phyloP scores from a whole-genome alignment of 2,888 invertebrate species.

The Drosophila dives region DNA sequence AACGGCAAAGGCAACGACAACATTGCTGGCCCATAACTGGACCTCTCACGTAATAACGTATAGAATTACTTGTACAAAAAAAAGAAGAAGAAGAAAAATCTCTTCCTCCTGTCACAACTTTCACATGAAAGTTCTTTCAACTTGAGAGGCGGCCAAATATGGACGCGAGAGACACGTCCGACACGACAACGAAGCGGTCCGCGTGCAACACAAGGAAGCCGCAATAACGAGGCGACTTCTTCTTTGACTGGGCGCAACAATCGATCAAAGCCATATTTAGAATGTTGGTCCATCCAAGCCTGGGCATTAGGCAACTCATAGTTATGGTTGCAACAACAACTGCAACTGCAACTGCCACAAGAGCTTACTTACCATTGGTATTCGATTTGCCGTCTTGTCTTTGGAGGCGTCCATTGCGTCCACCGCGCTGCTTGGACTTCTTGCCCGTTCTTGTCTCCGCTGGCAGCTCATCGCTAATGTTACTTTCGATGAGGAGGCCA shows the following conservation, averaged over 20 bases:
- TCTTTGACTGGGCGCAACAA: slow-evolving; percentile 52
- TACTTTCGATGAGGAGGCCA: slow-evolving; percentile 82
- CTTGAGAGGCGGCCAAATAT: slow-evolving; percentile 78
- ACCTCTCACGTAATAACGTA: slow-evolving; percentile 80
- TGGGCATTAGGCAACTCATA: slow-evolving; percentile 33
- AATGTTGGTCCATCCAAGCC: slow-evolving; percentile 42
- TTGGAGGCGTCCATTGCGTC: slow-evolving; percentile 75
- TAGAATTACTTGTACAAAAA: slow-evolving; percentile 71
- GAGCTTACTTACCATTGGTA: slow-evolving; percentile 69
- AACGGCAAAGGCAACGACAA: slow-evolving; percentile 51
- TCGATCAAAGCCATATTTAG: slow-evolving; percentile 78
- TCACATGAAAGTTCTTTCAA: slow-evolving; percentile 82
- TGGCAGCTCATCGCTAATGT: slow-evolving; percentile 61
- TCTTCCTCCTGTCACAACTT: slow-evolving; percentile 80
- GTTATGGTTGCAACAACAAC: slow-evolving; percentile 28
- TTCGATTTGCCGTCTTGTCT: slow-evolving; percentile 57
- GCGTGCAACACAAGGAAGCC: slow-evolving; percentile 42
- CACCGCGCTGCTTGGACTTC: slow-evolving; percentile 65
- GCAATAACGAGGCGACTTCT: slow-evolving; percentile 64
- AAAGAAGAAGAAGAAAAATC: slow-evolving; percentile 52
- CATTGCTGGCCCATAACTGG: slow-evolving; percentile 78
- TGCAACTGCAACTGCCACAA: slow-evolving; percentile 3
- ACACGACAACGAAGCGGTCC: slow-evolving; percentile 52
- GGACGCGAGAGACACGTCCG: slow-evolving; percentile 60
- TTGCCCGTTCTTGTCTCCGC: slow-evolving; percentile 51